Evolutionary conservation across 1,140 invertebrate genomes (phyloP).

Genomic region (Saccostrea cuccullata): DNA sequence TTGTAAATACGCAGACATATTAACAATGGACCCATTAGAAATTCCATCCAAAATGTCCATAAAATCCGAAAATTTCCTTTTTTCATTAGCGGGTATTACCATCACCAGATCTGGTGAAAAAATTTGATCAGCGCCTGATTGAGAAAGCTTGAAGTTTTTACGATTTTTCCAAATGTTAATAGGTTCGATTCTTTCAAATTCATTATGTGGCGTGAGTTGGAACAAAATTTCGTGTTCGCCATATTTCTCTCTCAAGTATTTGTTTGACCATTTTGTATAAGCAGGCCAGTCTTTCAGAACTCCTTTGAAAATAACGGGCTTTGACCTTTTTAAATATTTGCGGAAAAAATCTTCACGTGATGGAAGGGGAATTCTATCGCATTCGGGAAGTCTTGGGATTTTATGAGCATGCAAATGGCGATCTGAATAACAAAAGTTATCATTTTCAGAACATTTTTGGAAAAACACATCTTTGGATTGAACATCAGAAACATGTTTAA

Average conservation of each 20-base stretch:
- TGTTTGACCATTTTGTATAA: slow-evolving; percentile 71
- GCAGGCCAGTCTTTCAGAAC: slow-evolving; percentile 70
- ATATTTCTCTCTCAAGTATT: slow-evolving; percentile 66
- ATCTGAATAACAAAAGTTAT: not conserved
- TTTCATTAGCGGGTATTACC: slow-evolving; percentile 69
- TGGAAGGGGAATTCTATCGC: slow-evolving; percentile 66
- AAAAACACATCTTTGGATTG: slow-evolving; percentile 23
- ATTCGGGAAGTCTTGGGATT: slow-evolving; percentile 49
- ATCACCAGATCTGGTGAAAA: slow-evolving; percentile 73
- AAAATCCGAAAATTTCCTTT: slow-evolving; percentile 73
- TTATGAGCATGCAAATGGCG: not conserved
- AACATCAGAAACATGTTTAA: slow-evolving; percentile 52
- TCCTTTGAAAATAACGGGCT: slow-evolving; percentile 72
- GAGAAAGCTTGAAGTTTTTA: slow-evolving; percentile 67
- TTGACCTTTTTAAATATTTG: slow-evolving; percentile 71
- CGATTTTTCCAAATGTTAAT: slow-evolving; percentile 67
- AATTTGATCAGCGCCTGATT: slow-evolving; percentile 61
- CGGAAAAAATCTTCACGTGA: slow-evolving; percentile 68
- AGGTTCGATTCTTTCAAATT: slow-evolving; percentile 74
- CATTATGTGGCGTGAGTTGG: slow-evolving; percentile 71
- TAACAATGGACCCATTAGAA: slow-evolving; percentile 58
- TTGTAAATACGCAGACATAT: slow-evolving; percentile 75
- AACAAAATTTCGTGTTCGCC: slow-evolving; percentile 68
- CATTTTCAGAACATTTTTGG: not conserved
- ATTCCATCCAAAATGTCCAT: slow-evolving; percentile 69